These are phyloP conservation scores for Synergus umbraculus DNA, from an alignment of 2,888 invertebrate species.

Conservation along the genomic window DNA sequence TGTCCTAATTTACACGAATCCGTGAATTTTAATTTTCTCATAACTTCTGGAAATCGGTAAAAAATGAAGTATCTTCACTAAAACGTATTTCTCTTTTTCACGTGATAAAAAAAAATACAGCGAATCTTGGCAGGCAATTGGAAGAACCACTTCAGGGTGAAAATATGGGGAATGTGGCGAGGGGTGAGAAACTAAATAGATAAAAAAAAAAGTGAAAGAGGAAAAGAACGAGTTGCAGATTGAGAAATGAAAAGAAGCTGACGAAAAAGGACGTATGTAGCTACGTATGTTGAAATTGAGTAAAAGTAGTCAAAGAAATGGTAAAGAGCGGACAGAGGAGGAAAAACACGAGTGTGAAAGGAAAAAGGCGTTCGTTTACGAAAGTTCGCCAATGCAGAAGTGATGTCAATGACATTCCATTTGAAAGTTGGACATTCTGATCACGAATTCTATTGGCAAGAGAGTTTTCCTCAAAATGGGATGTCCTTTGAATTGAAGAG, in stretches of 20 bases:
- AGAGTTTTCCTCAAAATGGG: slow-evolving; percentile 23
- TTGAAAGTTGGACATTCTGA: slow-evolving; percentile 33
- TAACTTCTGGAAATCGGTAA: no score
- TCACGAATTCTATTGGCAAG: slow-evolving; percentile 39
- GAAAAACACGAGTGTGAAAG: slow-evolving; percentile 10
- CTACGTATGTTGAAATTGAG: slow-evolving; percentile 27
- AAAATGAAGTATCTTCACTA: no score
- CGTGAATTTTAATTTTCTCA: no score
- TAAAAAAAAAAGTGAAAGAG: not conserved
- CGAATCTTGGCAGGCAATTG: slow-evolving; percentile 24
- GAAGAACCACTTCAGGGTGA: slow-evolving; percentile 12
- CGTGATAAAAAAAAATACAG: not conserved
- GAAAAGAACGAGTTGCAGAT: not conserved
- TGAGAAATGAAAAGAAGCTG: not conserved
- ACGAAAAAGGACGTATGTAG: not conserved
- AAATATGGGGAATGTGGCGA: not conserved
- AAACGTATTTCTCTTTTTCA: no score
- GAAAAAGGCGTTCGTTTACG: slow-evolving; percentile 14
- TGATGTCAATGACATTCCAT: slow-evolving; percentile 29
- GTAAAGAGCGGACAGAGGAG: not conserved
- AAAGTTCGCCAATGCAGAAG: slow-evolving; percentile 15
- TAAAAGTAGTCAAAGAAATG: slow-evolving; percentile 22
- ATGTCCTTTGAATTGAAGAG: slow-evolving; percentile 21
- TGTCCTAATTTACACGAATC: no score
- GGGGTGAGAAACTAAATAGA: not conserved